Evolutionary conservation across 2,888 invertebrate genomes (phyloP), one percentile per base, ranked within the genome.

Genomic region (Thumatha senex): DNA sequence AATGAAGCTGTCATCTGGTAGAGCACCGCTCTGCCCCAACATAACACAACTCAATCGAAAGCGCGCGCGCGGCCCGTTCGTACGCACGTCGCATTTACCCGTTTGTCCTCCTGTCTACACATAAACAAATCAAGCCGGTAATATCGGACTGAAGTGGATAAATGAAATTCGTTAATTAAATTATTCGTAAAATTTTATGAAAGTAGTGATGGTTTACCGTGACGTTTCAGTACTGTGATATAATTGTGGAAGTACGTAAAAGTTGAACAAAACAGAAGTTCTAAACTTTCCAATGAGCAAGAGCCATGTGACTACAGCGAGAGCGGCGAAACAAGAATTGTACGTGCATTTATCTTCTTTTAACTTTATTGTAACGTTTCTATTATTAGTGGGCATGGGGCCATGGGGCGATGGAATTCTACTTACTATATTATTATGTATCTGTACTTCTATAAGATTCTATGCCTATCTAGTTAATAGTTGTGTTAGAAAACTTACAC

Each of bases 231-330:
- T 69, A 63, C 63, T 74, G 84, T 84, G 84, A 74, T 80, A 75
- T 76, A 72, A 77, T 78, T 75, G 78, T 82, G 80, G 65, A 72
- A 69, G 72, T 74, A 74, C 76, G 73, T 80, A 75, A 76, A 80
- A 71, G 78, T 75, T 81, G 74, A 72, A 81, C 74, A 76, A 82
- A 83, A 82, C 78, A 76, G 81, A 80, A 83, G 82, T 78, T 81
- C 67, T 76, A 74, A 79, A 84, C 84, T 86, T 84, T 85, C 78
- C 76, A 81, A 76, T 73, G 80, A 78, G 78, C 72, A 72, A 80
- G 68, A 85, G 85, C 88, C 89, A 90, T 90, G 90, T 90, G 89
- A 90, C 81, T 82, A 70, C 73, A 76, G 74, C 73, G 76, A 76
- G 78, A 76, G 74, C 74, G 69, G 67, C 68, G 69, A 74, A 82